Base-by-base conservation (phyloP, 2,888 invertebrate species). In the Ethmia dodecea region DNA sequence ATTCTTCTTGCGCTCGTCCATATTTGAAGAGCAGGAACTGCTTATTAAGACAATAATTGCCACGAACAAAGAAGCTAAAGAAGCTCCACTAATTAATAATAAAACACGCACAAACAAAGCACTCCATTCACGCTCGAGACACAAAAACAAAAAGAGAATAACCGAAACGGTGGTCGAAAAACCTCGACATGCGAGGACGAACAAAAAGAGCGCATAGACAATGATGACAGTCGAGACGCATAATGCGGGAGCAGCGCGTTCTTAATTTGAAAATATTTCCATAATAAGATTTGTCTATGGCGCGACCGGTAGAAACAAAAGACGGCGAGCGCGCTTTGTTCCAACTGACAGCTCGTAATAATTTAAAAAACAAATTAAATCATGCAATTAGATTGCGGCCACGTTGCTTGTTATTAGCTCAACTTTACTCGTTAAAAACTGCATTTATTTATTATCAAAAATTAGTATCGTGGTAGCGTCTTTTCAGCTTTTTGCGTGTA, bases 21-120 rank as follows among this genome's bases (percentile, higher is more conserved):
- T 65, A 76, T 72, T 75, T 72, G 74, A 69, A 63, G 61, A 75
- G 72, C 78, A 79, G 84, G 84, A 83, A 84, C 84, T 78, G 78
- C 84, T 84, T 84, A 86, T 84, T 86, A 84, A 80, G 80, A 84
- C 81, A 81, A 86, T 86, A 84, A 86, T 86, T 86, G 72, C 86
- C 84, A 81, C 74, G 77, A 77, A 86, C 86, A 86, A 86, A 80
- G 76, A 70, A 68, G 66, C 71, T 61, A 86, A 86, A 80, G 76
- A 70, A 68, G 66, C 71, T 61, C 70, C 84, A 83, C 84, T 86
- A 86, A 86, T 84, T 86, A 86, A 84, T 86, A 86, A 86, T 84
- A 86, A 86, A 81, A 84, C 84, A 81, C 77, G 77, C 75, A 72
- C 80, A 81, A 81, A 84, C 83, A 86, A 86, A 80, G 75, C 64